Evolutionary conservation across 2,888 invertebrate species (phyloP), one percentile per base, ranked within the genome.

Genomic region (Busseola fusca): DNA sequence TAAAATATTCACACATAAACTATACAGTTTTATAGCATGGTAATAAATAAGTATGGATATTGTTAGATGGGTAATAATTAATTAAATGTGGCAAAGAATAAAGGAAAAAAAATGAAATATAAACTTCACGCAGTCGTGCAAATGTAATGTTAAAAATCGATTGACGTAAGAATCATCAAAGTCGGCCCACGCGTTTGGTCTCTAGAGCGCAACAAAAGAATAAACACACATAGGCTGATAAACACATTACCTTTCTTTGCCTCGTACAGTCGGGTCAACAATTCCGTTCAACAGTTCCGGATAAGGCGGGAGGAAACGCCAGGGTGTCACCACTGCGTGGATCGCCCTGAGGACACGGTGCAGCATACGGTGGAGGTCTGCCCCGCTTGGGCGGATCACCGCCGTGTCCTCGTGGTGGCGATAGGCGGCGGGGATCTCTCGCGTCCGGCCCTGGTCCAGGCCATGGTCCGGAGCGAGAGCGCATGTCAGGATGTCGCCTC

Each of bases 1-100:
- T 80, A 62, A 71, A 74, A 70, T 64, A 64, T 74, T 70, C 30
- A 78, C 75, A 80, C 75, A 42, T 54, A 52, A 57, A 68, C 37
- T 27, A 48, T 57, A 66, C 7, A 60, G 21, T 70, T 78, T n/a
- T 64, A 54, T 30, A 52, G 16, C 34, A 54, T 48, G 12, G 27
- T 52, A 67, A 66, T 78, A 75, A 80, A 80, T 75, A 80, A 75
- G 63, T 63, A 69, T 50, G 30, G 14, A 56, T 50, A 50, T 58
- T 62, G 18, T 56, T 14, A 14, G 12, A 45, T n/a, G 18, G n/a
- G 37, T 70, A 30, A 54, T 77, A 56, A 64, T 76, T 76, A 34
- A 25, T 52, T 1, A 54, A 76, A 56, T 18, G 37, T 40, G 59
- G 64, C 18, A 60, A 67, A 30, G 12, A 48, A 48, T 57, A 57